Conservation (phyloP, 1,140 invertebrate species). For the Rhopalosiphum maidis region DNA sequence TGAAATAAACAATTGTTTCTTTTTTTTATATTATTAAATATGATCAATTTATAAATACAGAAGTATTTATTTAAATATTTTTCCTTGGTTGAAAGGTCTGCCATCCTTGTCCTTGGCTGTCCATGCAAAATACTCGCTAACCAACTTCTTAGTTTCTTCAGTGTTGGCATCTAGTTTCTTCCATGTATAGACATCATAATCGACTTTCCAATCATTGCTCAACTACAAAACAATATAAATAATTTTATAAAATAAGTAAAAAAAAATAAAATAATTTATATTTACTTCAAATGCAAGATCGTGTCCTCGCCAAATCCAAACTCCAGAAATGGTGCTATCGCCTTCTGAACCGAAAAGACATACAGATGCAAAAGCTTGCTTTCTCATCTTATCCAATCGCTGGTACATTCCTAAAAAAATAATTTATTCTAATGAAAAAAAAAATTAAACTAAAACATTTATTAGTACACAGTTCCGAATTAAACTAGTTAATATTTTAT, state of each 20-base stretch:
- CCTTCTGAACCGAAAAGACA: constrained; percentile 93
- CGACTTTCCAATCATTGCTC: constrained; percentile 91
- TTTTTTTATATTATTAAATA: constrained; percentile 51
- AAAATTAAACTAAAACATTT: not conserved
- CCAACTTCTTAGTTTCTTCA: constrained; percentile 86
- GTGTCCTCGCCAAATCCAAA: constrained; percentile 97
- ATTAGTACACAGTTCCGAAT: not conserved
- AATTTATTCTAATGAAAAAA: constrained; percentile 16
- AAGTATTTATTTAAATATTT: constrained; percentile 92
- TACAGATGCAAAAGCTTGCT: constrained; percentile 92
- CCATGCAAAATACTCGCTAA: constrained; percentile 94
- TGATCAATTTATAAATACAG: not conserved
- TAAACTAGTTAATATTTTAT: not conserved
- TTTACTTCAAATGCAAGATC: constrained; percentile 88
- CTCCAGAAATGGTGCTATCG: constrained; percentile 90
- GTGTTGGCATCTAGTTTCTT: constrained; percentile 87
- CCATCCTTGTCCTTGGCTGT: constrained; percentile 85
- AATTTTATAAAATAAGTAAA: not conserved
- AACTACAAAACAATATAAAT: constrained; percentile 69
- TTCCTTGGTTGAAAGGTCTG: constrained; percentile 96
- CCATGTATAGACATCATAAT: constrained; percentile 98
- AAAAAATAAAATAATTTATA: constrained; percentile 54
- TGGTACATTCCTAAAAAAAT: constrained; percentile 88
- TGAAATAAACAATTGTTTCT: not conserved
- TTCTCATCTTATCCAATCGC: constrained; percentile 96